Evolutionary conservation across 2,113 vertebrate genomes (phyloP).

Genomic region (Anser brachyrhynchus): DNA sequence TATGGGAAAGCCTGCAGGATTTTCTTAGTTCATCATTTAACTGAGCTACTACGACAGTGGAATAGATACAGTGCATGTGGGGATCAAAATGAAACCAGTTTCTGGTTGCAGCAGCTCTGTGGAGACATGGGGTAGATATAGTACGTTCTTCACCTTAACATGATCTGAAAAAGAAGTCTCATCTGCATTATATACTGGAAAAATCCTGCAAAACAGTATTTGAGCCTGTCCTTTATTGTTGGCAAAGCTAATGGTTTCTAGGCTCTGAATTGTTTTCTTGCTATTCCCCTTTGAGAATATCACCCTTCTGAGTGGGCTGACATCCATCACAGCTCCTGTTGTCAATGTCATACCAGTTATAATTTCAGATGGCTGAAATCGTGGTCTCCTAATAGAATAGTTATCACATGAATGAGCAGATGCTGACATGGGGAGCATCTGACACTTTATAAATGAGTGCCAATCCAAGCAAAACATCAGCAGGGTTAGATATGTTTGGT

Average conservation of each 20-base stretch:
- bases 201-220: not conserved
- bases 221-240: not conserved
- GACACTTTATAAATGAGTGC: slow-evolving; percentile 58
- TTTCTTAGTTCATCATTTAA: not conserved
- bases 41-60: not conserved
- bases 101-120: not conserved
- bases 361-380: slow-evolving; percentile 56
- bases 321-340: slow-evolving; percentile 36
- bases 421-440: slow-evolving; percentile 45
- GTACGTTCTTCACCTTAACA: not conserved
- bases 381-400: slow-evolving; percentile 43
- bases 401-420: slow-evolving; percentile 62
- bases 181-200: not conserved
- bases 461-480: slow-evolving; percentile 58
- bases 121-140: not conserved
- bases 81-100: not conserved
- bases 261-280: not conserved
- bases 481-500: slow-evolving; percentile 20
- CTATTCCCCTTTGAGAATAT: not conserved
- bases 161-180: not conserved
- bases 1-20: not conserved
- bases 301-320: not conserved
- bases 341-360: slow-evolving; percentile 48
- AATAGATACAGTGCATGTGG: not conserved
- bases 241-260: not conserved